Evolutionary conservation across 1,140 invertebrate genomes (phyloP).

Genomic region (Sweltsa coloradensis): DNA sequence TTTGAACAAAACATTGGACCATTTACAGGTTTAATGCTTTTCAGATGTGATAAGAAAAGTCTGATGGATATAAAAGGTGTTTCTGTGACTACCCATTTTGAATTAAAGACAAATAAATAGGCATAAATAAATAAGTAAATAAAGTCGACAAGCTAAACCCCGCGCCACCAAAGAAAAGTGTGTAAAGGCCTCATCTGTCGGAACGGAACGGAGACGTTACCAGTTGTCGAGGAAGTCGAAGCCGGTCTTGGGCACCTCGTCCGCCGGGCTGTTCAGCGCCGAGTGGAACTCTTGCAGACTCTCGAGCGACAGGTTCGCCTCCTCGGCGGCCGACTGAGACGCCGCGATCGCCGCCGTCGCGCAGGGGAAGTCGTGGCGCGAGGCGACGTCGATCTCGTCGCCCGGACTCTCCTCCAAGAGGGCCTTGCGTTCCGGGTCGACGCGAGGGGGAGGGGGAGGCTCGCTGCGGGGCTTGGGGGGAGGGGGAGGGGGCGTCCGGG

Average conservation of each 20-base stretch:
- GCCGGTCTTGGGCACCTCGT: conserved; percentile 54
- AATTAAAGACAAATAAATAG: too few relatives aligned
- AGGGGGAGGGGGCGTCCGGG: conserved; percentile 25
- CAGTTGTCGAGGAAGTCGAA: conserved; percentile 63
- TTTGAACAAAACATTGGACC: too few relatives aligned
- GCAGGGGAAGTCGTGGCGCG: conserved; percentile 26
- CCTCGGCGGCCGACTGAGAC: conserved; percentile 14
- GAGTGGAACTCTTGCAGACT: conserved; percentile 10
- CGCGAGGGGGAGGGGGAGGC: background rate
- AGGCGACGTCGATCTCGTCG: conserved; percentile 26
- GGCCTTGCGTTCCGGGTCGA: conserved; percentile 24
- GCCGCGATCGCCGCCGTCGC: conserved; percentile 22
- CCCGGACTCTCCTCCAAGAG: conserved; percentile 27
- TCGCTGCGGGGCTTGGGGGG: conserved; percentile 13
- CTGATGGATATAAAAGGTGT: too few relatives aligned
- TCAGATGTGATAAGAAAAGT: too few relatives aligned
- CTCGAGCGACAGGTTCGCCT: conserved; percentile 7
- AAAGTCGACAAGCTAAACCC: too few relatives aligned
- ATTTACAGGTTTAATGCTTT: too few relatives aligned
- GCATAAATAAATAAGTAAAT: too few relatives aligned
- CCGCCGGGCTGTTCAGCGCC: conserved; percentile 13
- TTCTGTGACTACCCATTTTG: too few relatives aligned
- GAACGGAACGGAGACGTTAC: too few relatives aligned
- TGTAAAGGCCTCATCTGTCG: too few relatives aligned
- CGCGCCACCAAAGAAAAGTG: too few relatives aligned